A percentile compares a stretch with the other conserved stretches of the same genome.
These are phyloP conservation scores for Leptinotarsa peninsularis DNA, from an alignment of 2,888 invertebrate species.

Conservation along the genomic window DNA sequence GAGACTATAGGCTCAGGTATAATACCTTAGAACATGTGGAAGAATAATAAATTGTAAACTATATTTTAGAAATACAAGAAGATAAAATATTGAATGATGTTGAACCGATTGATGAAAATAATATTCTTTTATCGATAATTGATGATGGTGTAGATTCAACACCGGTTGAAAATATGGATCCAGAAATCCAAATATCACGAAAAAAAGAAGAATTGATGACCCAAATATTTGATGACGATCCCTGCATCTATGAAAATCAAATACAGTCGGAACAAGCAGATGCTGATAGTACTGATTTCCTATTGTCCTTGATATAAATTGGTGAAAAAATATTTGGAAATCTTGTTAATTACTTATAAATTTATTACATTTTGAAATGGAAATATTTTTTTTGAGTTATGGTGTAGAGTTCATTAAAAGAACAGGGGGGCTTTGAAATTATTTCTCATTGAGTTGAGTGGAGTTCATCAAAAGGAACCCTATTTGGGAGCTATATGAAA, in stretches of 20 bases:
- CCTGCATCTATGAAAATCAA: neutral
- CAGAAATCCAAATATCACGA: conserved; percentile 21
- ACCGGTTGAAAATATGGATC: conserved; percentile 12
- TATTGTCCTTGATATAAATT: conserved; percentile 25
- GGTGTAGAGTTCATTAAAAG: too few relatives aligned
- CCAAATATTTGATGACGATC: conserved; percentile 29
- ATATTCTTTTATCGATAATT: conserved; percentile 38
- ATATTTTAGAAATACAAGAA: neutral
- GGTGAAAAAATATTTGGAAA: neutral
- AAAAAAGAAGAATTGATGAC: conserved; percentile 39
- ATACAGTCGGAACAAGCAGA: neutral
- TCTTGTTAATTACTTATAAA: neutral
- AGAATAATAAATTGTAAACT: neutral
- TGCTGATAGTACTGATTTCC: conserved; percentile 20
- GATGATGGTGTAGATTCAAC: conserved; percentile 12
- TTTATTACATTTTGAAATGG: too few relatives aligned
- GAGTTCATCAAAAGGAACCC: too few relatives aligned
- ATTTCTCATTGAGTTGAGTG: too few relatives aligned
- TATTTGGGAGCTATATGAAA: too few relatives aligned
- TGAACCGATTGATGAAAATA: conserved; percentile 17
- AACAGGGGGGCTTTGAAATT: too few relatives aligned
- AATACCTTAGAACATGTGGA: neutral
- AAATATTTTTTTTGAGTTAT: too few relatives aligned
- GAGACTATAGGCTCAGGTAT: neutral
- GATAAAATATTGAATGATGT: neutral